Conservation (phyloP, 2,888 invertebrate genomes). For the Chamaedrilus cognettii region DNA sequence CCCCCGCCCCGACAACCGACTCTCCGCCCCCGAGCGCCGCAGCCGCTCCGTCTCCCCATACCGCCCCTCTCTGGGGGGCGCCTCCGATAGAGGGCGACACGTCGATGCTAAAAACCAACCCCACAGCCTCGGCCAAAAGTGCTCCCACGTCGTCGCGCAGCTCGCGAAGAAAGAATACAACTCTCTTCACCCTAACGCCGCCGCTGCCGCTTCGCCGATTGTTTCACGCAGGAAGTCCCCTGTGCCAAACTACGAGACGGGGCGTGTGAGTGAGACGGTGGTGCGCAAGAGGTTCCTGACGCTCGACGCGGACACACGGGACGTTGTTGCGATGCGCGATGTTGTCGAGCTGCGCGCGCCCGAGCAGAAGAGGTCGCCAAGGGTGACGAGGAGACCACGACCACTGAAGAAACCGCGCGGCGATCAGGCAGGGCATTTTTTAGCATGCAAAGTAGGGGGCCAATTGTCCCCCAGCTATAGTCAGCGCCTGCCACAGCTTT, state of each 20-base stretch:
- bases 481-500: too few relatives aligned
- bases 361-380: slow-evolving; percentile 15
- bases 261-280: neutral
- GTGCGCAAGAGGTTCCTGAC: slow-evolving; percentile 4
- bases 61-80: neutral
- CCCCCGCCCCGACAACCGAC: too few relatives aligned
- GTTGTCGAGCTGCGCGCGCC: neutral
- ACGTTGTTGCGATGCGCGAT: neutral
- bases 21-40: too few relatives aligned
- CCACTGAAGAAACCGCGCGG: slow-evolving; percentile 14
- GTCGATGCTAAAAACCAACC: too few relatives aligned
- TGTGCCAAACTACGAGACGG: too few relatives aligned
- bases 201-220: neutral
- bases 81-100: neutral
- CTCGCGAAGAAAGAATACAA: slow-evolving; percentile 14
- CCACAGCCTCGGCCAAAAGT: slow-evolving; percentile 12
- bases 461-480: too few relatives aligned
- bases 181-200: neutral
- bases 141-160: slow-evolving; percentile 7
- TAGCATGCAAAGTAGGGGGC: too few relatives aligned
- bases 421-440: too few relatives aligned
- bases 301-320: neutral
- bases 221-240: too few relatives aligned
- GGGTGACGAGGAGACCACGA: slow-evolving; percentile 4
- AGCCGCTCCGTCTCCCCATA: neutral